These are phyloP conservation scores for Dryocosmus kuriphilus DNA, from an alignment of 2,888 invertebrate species.

Conservation along the genomic window DNA sequence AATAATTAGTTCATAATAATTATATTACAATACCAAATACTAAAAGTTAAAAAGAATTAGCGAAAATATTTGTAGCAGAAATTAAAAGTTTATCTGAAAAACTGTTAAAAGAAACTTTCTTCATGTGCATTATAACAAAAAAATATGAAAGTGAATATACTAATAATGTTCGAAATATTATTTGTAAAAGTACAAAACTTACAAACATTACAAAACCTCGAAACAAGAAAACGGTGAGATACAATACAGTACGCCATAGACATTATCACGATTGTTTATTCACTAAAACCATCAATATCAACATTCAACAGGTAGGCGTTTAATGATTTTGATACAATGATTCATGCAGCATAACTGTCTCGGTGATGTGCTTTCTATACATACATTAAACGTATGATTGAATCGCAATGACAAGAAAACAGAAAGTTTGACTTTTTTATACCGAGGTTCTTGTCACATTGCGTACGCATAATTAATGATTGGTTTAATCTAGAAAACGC, in stretches of 20 bases:
- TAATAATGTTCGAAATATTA: neutral
- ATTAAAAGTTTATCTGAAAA: neutral
- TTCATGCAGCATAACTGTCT: neutral
- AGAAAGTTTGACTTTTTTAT: neutral
- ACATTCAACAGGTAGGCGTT: conserved; percentile 20
- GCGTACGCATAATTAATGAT: conserved; percentile 6
- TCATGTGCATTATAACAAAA: neutral
- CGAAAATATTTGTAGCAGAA: too few relatives aligned
- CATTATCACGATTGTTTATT: conserved; percentile 40
- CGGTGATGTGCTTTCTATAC: conserved; percentile 22
- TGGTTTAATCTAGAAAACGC: conserved; percentile 18
- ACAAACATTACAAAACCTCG: neutral
- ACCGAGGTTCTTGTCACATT: conserved; percentile 5
- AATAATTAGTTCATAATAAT: neutral
- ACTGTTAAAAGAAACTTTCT: neutral
- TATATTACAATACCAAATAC: neutral
- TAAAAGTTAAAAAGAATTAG: neutral
- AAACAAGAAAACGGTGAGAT: conserved; percentile 7
- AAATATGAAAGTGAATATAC: conserved; percentile 6
- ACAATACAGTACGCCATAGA: conserved; percentile 22
- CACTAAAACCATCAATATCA: conserved; percentile 31
- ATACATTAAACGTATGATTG: conserved; percentile 2
- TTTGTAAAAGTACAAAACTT: conserved; percentile 14
- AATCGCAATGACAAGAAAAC: neutral
- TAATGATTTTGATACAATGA: conserved; percentile 36